phyloP scores from a whole-genome alignment of 2,113 vertebrate species.

The Sigmodon hispidus region DNA sequence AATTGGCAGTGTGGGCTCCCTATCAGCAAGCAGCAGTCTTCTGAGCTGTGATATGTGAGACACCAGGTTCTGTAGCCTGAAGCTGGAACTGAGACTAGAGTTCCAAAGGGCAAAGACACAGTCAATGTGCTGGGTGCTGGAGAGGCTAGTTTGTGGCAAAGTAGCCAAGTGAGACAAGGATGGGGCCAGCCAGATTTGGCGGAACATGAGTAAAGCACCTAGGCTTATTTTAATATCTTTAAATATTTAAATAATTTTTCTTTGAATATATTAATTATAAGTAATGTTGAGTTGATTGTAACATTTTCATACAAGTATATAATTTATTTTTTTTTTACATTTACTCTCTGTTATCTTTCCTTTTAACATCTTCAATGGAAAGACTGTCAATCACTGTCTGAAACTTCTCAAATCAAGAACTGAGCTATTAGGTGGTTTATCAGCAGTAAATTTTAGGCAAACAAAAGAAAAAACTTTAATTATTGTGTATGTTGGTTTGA shows the following conservation, averaged over 20 bases:
- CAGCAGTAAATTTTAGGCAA: not conserved
- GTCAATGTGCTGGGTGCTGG: not conserved
- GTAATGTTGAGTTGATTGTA: not conserved
- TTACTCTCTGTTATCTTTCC: not conserved
- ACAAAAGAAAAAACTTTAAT: not conserved
- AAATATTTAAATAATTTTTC: not conserved
- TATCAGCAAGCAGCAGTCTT: not conserved
- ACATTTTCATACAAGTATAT: not conserved
- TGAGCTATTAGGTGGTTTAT: not conserved
- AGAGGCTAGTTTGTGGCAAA: not conserved
- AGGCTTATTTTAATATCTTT: constrained; percentile 37
- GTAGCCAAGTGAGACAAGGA: not conserved
- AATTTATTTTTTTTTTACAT: not conserved
- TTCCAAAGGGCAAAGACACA: not conserved
- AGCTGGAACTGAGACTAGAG: not conserved
- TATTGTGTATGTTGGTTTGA: not conserved
- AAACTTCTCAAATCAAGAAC: not conserved
- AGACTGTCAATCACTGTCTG: not conserved
- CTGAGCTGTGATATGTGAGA: not conserved
- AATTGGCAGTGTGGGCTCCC: not conserved
- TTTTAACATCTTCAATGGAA: constrained; percentile 13
- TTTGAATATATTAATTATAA: not conserved
- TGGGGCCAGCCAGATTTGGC: not conserved
- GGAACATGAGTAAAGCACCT: not conserved
- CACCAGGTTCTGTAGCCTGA: not conserved